Evolutionary conservation across 2,797 vertebrate genomes (phyloP).

Genomic region (Dicrostonyx torquatus): DNA sequence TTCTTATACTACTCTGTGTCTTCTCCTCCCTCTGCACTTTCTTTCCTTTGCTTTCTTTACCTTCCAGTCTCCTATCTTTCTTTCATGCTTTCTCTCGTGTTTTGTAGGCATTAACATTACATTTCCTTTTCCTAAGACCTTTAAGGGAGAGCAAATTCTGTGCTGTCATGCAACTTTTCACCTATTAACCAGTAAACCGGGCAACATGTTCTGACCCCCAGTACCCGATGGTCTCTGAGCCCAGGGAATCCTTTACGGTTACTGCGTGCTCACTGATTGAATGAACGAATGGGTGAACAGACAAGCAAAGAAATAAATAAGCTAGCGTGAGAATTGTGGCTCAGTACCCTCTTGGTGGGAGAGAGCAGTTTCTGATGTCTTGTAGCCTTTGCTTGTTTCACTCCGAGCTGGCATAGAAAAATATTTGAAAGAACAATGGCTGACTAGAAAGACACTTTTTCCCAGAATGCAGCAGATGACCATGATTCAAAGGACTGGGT

Average conservation of each 20-base stretch:
- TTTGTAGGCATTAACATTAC: not conserved
- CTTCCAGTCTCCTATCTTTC: not conserved
- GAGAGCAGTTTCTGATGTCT: not conserved
- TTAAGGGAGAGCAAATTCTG: conserved; percentile 32
- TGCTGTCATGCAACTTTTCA: not conserved
- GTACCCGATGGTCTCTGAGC: not conserved
- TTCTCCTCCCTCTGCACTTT: not conserved
- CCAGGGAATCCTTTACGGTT: conserved; percentile 2
- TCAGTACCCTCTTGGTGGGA: not conserved
- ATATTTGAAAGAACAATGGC: conserved; percentile 11
- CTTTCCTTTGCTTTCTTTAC: not conserved
- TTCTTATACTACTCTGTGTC: not conserved
- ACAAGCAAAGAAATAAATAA: not conserved
- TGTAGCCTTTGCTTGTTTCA: conserved; percentile 49
- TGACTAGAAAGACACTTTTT: conserved; percentile 22
- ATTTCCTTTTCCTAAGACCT: not conserved
- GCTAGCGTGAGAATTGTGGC: not conserved
- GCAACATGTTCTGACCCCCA: not conserved
- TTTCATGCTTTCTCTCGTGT: conserved; percentile 3
- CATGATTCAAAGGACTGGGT: not conserved
- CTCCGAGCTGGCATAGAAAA: conserved; percentile 5
- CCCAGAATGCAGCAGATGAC: not conserved
- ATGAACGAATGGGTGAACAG: not conserved
- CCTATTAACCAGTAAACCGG: not conserved
- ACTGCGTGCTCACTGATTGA: not conserved